Evolutionary conservation across 2,888 invertebrate genomes (phyloP), one percentile per base, ranked within the genome.

Genomic region (Temnothorax rugatulus): DNA sequence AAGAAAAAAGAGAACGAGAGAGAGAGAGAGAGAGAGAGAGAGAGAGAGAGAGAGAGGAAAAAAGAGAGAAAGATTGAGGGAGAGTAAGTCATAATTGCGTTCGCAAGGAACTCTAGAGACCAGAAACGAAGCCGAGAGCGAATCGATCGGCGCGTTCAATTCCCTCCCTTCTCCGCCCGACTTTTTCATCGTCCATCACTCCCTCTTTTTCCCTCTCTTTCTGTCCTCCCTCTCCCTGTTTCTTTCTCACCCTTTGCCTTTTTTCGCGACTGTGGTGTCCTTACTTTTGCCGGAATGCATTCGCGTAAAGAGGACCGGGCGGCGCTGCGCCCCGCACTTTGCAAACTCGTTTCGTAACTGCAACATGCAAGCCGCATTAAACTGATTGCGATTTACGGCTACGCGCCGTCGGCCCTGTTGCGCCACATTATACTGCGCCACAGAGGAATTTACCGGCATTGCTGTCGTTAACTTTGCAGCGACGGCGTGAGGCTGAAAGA

Each of bases 351-450:
- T 86, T 84, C 85, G 73, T 71, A 84, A 87, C 87, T 85, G 59
- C 38, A 92, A 89, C 91, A 90, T 87, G 91, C 91, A 90, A 91
- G 89, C 88, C 84, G 86, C 92, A 93, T 93, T 93, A 93, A 90
- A 92, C 90, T 93, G 92, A 93, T 93, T 93, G 91, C 90, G 90
- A 93, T 92, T 93, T 93, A 93, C 90, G 90, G 88, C 84, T 84
- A 75, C 81, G 76, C 82, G 81, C 77, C 83, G 69, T 52, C 25
- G 86, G 61, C 83, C 88, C 89, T 89, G 90, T 90, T 90, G 90
- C 90, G 69, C 74, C 63, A 77, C 84, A 83, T 89, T 87, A 85
- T 83, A 87, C 54, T 64, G 69, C 54, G 76, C 63, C 59, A 38
- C 75, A 34, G 73, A 41, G 76, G 71, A 86, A 86, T 88, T 85